Base-by-base conservation (phyloP, 2,797 vertebrate species). In the Momotus momota region DNA sequence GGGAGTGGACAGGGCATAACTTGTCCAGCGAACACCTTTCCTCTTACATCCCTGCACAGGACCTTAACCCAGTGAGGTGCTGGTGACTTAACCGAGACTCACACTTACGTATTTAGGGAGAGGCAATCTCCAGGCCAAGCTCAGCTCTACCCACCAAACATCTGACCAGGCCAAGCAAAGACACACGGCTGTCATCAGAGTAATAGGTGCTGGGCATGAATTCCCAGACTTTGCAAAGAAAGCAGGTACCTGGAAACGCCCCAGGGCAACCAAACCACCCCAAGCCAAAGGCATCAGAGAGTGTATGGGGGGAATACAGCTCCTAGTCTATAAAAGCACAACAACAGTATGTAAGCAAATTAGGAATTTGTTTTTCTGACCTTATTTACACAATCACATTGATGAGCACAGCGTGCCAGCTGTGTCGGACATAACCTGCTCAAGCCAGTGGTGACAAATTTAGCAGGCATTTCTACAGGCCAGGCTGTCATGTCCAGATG, bases 241-340 rank as follows among this genome's bases (percentile, higher is more conserved):
- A 45, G 15, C 25, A 9, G 2, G 1, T 33, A 25, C 41, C 67
- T 46, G 31, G 23, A 31, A 26, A 5, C 21, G 22, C 55, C 35
- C 5, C 40, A 3, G 6, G 1, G 33, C 48, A 31, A 2, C 0
- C 0, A 26, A 71, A 7, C 12, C 49, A 26, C 3, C 1, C 41
- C 67, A n/a, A 3, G 7, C 11, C 20, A n/a, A 54, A n/a, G 38
- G 31, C 55, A 20, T 46, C 2, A 2, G 58, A 16, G 46, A 19
- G 7, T 1, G 0, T 6, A 14, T 4, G 54, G 52, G 51, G 71
- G n/a, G 33, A 88, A 38, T 12, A 33, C 6, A 82, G 74, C 71
- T 78, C 81, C 54, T 9, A 2, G 45, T 6, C 54, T 22, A 5
- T 20, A 12, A 51, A 25, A 52, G 25, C 23, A 31, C 43, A 58